These are phyloP conservation scores for Marmota monax DNA, from an alignment of 2,113 vertebrate genomes.

Conservation along the genomic window DNA sequence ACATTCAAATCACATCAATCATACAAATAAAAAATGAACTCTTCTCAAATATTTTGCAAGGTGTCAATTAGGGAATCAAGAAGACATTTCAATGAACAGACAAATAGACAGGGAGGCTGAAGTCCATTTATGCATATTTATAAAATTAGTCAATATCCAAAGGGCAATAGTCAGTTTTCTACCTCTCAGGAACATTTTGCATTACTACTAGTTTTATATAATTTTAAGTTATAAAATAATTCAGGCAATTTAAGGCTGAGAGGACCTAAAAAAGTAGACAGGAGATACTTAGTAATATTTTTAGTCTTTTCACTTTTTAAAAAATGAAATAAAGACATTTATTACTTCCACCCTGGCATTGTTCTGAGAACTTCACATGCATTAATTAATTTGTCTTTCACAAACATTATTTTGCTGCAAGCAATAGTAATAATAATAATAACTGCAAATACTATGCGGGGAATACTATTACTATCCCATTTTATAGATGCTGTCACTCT, in stretches of 20 bases:
- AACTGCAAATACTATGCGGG: neutral
- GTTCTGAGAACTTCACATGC: neutral
- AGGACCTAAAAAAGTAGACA: neutral
- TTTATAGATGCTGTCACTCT: neutral
- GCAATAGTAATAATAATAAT: neutral
- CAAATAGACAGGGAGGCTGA: neutral
- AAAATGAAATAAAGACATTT: neutral
- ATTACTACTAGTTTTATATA: neutral
- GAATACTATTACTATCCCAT: neutral
- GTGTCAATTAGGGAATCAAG: neutral
- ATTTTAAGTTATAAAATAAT: neutral
- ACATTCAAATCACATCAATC: neutral
- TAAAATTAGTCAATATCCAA: neutral
- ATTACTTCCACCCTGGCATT: neutral
- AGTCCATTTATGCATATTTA: neutral
- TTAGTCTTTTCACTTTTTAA: neutral
- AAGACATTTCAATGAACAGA: neutral
- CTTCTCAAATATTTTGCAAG: conserved; percentile 34
- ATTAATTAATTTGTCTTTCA: neutral
- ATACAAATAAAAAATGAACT: conserved; percentile 41
- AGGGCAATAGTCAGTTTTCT: neutral
- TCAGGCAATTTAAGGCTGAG: neutral
- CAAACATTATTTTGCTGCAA: neutral
- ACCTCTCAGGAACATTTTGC: neutral
- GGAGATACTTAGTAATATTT: neutral